Evolutionary conservation across 2,888 invertebrate genomes (phyloP), one percentile per base, ranked within the genome.

Genomic region (Apomyelois bistriatella): DNA sequence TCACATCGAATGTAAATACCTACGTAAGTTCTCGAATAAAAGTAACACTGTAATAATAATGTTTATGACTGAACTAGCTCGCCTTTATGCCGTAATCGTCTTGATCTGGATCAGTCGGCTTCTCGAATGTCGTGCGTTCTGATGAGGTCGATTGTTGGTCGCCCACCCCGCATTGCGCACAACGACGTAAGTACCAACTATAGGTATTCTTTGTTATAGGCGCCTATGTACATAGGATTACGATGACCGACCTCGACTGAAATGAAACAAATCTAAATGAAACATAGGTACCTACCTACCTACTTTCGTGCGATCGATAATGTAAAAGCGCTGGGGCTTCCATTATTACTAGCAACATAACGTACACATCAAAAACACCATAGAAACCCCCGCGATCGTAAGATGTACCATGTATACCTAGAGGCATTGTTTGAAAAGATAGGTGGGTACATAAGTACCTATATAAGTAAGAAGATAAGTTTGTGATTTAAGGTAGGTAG

Each of bases 131-230:
- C 69, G 68, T 72, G 60, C 37, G 57, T 59, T 65, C 65, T 66
- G 62, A 64, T 69, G 67, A 67, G 64, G 69, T 70, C 72, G 70
- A 76, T 75, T 75, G 71, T 68, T 68, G 72, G 64, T 70, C 76
- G 79, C 72, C 77, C 79, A 79, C 79, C 79, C 78, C 70, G n/a
- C 32, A 70, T 64, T 68, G 72, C 73, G 68, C 70, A 68, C 60
- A 66, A 66, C 59, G 56, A 57, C 58, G 56, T 61, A 64, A 50
- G 53, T 61, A 58, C 53, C 59, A 48, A 56, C 58, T 63, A 58
- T 55, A n/a, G n/a, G n/a, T n/a, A 53, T 58, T 64, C 62, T 62
- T 41, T 48, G 53, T 52, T 48, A 50, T 47, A 51, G 15, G 35
- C 53, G 48, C 48, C 40, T 52, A 22, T 37, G 52, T 52, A 52